These are phyloP conservation scores for Lota lota DNA, from an alignment of 2,113 vertebrate genomes.

Conservation along the genomic window DNA sequence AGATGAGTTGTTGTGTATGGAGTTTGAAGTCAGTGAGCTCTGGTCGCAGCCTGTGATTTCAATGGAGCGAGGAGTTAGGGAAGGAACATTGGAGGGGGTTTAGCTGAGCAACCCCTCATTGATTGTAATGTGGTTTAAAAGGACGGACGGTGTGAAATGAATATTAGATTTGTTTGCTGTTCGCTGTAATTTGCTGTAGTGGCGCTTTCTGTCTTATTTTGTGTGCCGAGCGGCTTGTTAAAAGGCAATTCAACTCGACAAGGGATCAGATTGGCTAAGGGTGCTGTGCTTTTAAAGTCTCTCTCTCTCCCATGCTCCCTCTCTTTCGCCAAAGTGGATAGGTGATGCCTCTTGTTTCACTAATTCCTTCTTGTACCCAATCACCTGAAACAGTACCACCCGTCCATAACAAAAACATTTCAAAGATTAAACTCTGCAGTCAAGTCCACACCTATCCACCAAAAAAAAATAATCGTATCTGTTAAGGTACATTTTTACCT, in stretches of 20 bases:
- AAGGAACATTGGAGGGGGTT: neutral
- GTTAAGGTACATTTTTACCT: too few relatives aligned
- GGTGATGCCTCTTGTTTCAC: constrained; percentile 9
- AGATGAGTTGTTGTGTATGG: too few relatives aligned
- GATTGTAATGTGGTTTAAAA: constrained; percentile 42
- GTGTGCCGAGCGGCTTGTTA: constrained; percentile 33
- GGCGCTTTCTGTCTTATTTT: constrained; percentile 25
- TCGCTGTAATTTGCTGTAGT: constrained; percentile 35
- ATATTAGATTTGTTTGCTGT: constrained; percentile 49
- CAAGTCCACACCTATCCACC: too few relatives aligned
- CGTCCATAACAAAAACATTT: neutral
- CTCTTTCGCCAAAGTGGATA: neutral
- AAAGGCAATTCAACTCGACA: constrained; percentile 43
- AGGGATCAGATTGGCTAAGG: constrained; percentile 21
- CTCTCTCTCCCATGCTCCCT: constrained; percentile 10
- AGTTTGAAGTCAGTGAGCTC: too few relatives aligned
- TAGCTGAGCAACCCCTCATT: constrained; percentile 22
- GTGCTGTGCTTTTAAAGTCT: constrained; percentile 13
- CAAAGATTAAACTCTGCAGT: constrained; percentile 16
- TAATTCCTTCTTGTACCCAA: neutral
- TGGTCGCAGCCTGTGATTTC: too few relatives aligned
- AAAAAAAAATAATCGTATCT: too few relatives aligned
- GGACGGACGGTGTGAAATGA: constrained; percentile 49
- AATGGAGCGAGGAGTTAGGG: too few relatives aligned
- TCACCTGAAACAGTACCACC: constrained; percentile 11